Base-by-base conservation (phyloP, 1,140 invertebrate species). In the Platyura marginata region DNA sequence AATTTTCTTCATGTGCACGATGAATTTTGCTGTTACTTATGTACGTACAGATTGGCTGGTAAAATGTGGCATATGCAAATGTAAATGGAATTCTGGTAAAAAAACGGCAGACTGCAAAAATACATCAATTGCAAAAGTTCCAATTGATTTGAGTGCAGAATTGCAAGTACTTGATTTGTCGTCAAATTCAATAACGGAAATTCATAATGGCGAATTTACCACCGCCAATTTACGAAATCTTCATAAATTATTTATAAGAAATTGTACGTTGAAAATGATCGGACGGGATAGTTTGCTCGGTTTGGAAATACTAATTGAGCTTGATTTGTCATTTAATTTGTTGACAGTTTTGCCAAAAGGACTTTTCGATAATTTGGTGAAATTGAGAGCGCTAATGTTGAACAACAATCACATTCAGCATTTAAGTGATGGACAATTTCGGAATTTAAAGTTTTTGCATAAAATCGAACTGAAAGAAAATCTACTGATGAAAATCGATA, bases 311-410 rank as follows among this genome's bases (percentile, higher is more conserved):
- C 65, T 91, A 41, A 82, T 87, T 21, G 83, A 90, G 60, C 62
- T 92, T 15, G 83, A 92, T 56, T 56, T 91, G 18, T 83, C 82
- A 3, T 68, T 70, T 45, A 92, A 92, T 57, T 61, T 69, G 1
- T 69, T 92, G 5, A 64, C 62, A 36, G 68, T 62, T 1, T 57
- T 91, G 13, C 64, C 79, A 21, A 69, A 74, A 1, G 72, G 74
- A 18, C 76, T 77, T 0, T 89, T 91, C 49, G 61, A 61, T n/a
- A 71, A 77, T 29, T 75, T 77, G 5, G 59, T 68, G 18, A 72
- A 75, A 49, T 65, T 89, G 2, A 61, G 82, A 25, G 70, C 75
- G 16, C 57, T 90, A 15, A 52, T 73, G 22, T 55, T 90, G 1
- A 79, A 75, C 53, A 63, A 79, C 32, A 90, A 89, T 53, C 68